phyloP scores from a whole-genome alignment of 2,888 invertebrate species.

The Coelopa pilipes region DNA sequence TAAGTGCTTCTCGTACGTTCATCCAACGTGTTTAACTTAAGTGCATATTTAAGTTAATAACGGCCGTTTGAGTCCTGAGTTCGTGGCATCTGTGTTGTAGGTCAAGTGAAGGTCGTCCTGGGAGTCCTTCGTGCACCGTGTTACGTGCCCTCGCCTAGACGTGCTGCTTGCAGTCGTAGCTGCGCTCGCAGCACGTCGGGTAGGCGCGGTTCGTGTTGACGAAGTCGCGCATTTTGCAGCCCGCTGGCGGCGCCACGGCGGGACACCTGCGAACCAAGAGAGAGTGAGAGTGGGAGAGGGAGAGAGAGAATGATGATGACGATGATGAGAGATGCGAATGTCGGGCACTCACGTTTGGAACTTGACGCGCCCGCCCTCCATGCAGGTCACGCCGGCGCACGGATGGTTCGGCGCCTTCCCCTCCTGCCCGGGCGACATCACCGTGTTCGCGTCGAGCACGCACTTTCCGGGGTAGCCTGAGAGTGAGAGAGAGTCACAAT shows the following conservation, averaged over 20 bases:
- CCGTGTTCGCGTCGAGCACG: slow-evolving; percentile 47
- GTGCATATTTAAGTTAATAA: too few relatives aligned
- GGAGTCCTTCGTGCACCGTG: background rate
- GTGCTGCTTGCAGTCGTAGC: slow-evolving; percentile 52
- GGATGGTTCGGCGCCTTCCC: slow-evolving; percentile 58
- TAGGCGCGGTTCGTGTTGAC: slow-evolving; percentile 54
- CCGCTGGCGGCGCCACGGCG: slow-evolving; percentile 57
- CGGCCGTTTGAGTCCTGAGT: too few relatives aligned
- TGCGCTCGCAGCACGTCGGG: slow-evolving; percentile 58
- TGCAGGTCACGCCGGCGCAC: slow-evolving; percentile 55
- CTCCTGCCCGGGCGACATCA: slow-evolving; percentile 56
- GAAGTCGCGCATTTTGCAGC: slow-evolving; percentile 60
- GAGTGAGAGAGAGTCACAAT: too few relatives aligned
- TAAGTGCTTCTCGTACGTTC: too few relatives aligned
- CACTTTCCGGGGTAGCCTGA: slow-evolving; percentile 59
- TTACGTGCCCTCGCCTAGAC: slow-evolving; percentile 46
- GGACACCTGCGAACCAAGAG: slow-evolving; percentile 45
- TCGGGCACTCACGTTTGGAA: slow-evolving; percentile 50
- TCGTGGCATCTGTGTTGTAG: too few relatives aligned
- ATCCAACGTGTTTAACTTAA: too few relatives aligned
- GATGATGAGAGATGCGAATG: background rate
- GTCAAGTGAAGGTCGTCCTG: too few relatives aligned
- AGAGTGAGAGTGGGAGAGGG: background rate
- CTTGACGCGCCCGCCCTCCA: slow-evolving; percentile 49
- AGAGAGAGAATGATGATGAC: background rate